phyloP scores from a whole-genome alignment of 2,888 invertebrate species.

The Folsomia manolachei region DNA sequence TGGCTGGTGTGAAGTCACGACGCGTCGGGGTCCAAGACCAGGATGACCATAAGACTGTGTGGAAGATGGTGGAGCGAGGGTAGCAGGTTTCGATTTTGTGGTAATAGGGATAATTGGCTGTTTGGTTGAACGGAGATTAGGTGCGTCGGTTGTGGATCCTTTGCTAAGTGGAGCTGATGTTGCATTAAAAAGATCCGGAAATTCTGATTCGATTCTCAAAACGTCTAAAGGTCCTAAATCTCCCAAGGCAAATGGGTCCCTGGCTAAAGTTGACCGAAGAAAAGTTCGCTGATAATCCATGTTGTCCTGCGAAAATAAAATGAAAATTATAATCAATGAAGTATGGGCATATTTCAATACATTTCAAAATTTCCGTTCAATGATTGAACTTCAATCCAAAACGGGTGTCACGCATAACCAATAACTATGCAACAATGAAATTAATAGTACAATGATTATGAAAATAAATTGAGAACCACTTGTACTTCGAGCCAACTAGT shows the following conservation, averaged over 20 bases:
- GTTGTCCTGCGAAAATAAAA: no score
- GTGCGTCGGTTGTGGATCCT: not conserved
- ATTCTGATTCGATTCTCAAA: slow-evolving; percentile 41
- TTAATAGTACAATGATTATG: no score
- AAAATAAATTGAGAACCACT: no score
- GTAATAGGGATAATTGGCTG: not conserved
- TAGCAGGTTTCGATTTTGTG: not conserved
- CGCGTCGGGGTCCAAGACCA: not conserved
- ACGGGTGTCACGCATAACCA: no score
- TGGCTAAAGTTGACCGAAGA: slow-evolving; percentile 38
- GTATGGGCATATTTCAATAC: no score
- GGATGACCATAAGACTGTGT: no score
- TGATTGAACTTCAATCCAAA: no score
- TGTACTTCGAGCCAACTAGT: no score
- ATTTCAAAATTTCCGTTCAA: no score
- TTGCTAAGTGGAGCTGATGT: not conserved
- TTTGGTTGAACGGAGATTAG: not conserved
- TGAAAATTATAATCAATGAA: no score
- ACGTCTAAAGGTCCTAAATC: slow-evolving; percentile 45
- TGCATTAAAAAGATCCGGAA: slow-evolving; percentile 41
- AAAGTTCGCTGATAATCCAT: slow-evolving; percentile 40
- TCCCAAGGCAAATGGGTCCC: slow-evolving; percentile 42
- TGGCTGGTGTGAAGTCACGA: not conserved
- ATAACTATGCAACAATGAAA: no score
- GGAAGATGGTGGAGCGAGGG: not conserved